Evolutionary conservation across 1,140 invertebrate species (phyloP).

Genomic region (Panulirus ornatus): DNA sequence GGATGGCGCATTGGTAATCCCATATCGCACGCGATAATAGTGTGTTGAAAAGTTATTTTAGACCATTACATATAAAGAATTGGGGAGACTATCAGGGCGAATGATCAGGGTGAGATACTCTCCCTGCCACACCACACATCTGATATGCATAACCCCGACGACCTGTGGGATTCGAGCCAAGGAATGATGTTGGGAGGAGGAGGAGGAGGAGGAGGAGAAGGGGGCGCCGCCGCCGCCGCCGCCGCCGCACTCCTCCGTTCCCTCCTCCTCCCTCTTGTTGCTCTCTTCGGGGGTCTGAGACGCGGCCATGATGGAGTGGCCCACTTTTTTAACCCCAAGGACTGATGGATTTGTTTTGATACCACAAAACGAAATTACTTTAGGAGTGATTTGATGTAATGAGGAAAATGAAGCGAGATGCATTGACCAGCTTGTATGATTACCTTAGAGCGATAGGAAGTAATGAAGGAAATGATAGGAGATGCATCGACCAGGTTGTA

Average conservation of each 20-base stretch:
- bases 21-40: constrained; percentile 42
- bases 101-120: constrained; percentile 19
- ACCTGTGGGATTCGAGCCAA: constrained; percentile 16
- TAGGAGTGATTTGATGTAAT: not conserved
- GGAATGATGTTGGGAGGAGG: not conserved
- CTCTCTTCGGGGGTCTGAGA: not conserved
- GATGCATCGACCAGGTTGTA: not conserved
- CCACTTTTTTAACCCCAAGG: not conserved
- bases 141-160: constrained; percentile 52
- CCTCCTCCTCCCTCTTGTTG: not conserved
- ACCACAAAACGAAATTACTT: not conserved
- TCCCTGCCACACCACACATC: not conserved
- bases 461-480: not conserved
- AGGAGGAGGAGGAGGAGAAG: constrained; percentile 5
- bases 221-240: too few species aligned
- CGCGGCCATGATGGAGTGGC: not conserved
- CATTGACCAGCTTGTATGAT: not conserved
- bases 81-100: constrained; percentile 5
- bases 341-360: not conserved
- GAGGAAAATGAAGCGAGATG: not conserved
- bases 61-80: constrained; percentile 12
- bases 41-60: constrained; percentile 16
- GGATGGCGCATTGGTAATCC: not conserved
- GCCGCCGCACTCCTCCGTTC: too few species aligned
- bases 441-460: not conserved